Conservation (phyloP, 1,140 invertebrate genomes). For the Drosophila kurseongensis region DNA sequence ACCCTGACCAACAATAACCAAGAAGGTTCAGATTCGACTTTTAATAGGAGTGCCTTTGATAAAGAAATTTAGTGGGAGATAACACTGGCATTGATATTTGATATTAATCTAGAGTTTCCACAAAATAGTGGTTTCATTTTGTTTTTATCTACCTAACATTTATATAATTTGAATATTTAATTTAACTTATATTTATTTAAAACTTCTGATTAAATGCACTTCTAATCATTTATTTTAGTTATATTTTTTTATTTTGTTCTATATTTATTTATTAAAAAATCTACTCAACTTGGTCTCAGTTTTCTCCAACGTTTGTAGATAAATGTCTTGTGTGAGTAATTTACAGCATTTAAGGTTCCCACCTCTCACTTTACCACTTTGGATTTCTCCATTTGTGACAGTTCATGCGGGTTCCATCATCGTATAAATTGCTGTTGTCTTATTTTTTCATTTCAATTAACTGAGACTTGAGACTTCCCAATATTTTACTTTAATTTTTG, state of each 20-base stretch:
- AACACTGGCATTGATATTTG: too few species aligned
- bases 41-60: conserved; percentile 7
- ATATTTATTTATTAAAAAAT: not conserved
- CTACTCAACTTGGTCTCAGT: not conserved
- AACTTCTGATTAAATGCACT: not conserved
- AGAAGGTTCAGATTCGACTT: not conserved
- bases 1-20: conserved; percentile 25
- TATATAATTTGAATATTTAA: not conserved
- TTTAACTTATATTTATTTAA: not conserved
- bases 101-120: too few species aligned
- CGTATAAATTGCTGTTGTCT: conserved; percentile 12
- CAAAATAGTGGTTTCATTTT: too few species aligned
- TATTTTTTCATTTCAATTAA: conserved; percentile 24
- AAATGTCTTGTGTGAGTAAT: conserved; percentile 15
- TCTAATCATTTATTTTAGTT: conserved; percentile 2
- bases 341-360: conserved; percentile 24
- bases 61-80: not conserved
- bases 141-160: too few species aligned
- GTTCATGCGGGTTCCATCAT: conserved; percentile 40
- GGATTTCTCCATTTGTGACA: conserved; percentile 35
- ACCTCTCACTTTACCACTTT: conserved; percentile 20
- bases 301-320: conserved; percentile 17
- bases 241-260: too few species aligned
- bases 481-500: conserved; percentile 7
- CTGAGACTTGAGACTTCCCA: conserved; percentile 5